Percentiles rank a stretch among this genome's conserved stretches.
Evolutionary conservation across 2,113 vertebrate species (phyloP).

Genomic region (Vireo altiloquus): DNA sequence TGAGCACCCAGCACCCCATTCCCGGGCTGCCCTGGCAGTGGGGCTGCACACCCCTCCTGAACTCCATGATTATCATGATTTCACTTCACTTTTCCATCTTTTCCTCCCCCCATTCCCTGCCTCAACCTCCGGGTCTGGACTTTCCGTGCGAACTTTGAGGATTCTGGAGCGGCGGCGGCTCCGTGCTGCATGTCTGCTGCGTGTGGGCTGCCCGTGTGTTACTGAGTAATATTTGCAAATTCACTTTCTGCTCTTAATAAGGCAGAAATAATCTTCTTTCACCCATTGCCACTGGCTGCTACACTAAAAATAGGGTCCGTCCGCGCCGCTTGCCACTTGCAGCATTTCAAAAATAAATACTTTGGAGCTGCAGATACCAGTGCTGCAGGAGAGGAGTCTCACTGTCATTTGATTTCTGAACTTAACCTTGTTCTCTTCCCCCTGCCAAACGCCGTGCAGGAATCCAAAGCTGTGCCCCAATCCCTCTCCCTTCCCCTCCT

Average conservation of each 20-base stretch:
- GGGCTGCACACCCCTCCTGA: background rate
- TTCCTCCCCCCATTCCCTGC: background rate
- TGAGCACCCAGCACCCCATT: accelerated
- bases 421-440: constrained; percentile 34
- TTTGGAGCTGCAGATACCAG: background rate
- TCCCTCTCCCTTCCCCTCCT: background rate
- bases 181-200: background rate
- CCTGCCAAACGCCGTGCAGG: background rate
- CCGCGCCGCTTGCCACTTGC: constrained; percentile 41
- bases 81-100: background rate
- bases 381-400: constrained; percentile 26
- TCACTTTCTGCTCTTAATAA: background rate
- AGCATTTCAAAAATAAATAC: constrained; percentile 12
- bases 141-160: background rate
- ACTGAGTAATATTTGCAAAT: background rate
- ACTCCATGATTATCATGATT: background rate
- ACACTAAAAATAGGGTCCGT: constrained; percentile 22
- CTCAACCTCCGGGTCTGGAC: background rate
- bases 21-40: background rate
- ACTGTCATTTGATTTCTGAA: background rate
- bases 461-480: accelerated
- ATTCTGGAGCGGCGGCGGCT: accelerated
- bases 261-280: constrained; percentile 19
- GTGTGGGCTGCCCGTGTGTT: background rate
- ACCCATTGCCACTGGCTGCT: constrained; percentile 34